These are phyloP conservation scores for Rhegmatorhina hoffmannsi DNA, from an alignment of 2,113 vertebrate species.

Conservation along the genomic window DNA sequence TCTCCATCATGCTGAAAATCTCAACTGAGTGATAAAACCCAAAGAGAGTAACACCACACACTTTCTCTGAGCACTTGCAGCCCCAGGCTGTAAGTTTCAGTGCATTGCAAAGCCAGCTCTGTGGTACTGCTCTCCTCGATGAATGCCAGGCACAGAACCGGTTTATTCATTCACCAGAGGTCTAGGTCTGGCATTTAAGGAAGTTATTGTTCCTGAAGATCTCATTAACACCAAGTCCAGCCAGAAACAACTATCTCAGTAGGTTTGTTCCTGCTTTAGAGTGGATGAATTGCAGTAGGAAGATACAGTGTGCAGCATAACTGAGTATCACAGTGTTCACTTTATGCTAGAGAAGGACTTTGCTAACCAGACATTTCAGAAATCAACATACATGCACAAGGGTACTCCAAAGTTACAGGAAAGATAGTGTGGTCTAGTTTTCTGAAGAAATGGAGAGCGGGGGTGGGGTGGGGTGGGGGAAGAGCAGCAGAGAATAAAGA, in stretches of 20 bases:
- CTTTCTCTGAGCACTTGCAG: not conserved
- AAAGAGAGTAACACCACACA: not conserved
- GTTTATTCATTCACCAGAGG: not conserved
- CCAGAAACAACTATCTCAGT: not conserved
- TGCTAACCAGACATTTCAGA: not conserved
- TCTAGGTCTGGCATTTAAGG: not conserved
- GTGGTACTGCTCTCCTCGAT: not conserved
- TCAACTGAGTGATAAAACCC: not conserved
- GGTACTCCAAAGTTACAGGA: not conserved
- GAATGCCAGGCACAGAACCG: not conserved
- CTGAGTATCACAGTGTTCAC: not conserved
- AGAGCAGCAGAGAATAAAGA: not conserved
- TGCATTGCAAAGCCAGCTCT: not conserved
- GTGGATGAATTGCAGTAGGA: not conserved
- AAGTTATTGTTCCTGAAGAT: not conserved
- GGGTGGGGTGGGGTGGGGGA: not conserved
- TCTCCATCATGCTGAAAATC: not conserved
- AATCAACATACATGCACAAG: not conserved
- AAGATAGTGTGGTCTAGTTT: not conserved
- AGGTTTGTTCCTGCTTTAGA: not conserved
- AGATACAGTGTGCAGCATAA: not conserved
- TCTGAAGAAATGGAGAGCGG: not conserved
- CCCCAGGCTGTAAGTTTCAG: not conserved
- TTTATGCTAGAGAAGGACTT: not conserved
- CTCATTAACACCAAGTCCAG: not conserved